These are phyloP conservation scores for Heliconius nattereri DNA, from an alignment of 1,140 invertebrate genomes.

Conservation along the genomic window DNA sequence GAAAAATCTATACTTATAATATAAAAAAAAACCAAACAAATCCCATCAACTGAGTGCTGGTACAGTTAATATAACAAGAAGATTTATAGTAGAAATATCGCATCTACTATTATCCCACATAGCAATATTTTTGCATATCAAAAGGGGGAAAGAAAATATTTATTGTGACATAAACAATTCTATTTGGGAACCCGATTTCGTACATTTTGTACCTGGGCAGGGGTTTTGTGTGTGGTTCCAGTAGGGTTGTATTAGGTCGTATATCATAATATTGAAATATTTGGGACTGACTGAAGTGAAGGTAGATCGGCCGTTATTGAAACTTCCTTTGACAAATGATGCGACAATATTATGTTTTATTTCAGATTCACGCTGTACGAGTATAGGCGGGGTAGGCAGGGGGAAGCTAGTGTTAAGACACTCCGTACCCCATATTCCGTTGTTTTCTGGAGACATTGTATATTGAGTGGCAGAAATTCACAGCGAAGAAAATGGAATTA, in stretches of 20 bases:
- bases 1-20: not conserved
- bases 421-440: not conserved
- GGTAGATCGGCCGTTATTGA: constrained; percentile 54
- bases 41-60: constrained; percentile 44
- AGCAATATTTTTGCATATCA: constrained; percentile 48
- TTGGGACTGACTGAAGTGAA: constrained; percentile 47
- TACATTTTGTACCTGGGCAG: not conserved
- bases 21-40: constrained; percentile 22
- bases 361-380: not conserved
- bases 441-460: too few relatives aligned
- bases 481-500: too few relatives aligned
- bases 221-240: constrained; percentile 37
- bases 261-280: constrained; percentile 70
- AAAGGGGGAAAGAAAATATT: constrained; percentile 35
- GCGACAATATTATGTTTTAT: constrained; percentile 13
- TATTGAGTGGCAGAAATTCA: too few relatives aligned
- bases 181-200: constrained; percentile 29
- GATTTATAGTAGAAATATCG: constrained; percentile 62
- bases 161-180: constrained; percentile 36
- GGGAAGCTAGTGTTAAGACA: not conserved
- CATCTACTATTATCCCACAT: constrained; percentile 48
- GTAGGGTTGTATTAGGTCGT: constrained; percentile 45
- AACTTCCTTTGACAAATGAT: constrained; percentile 44
- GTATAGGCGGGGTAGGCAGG: not conserved
- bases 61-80: constrained; percentile 57